phyloP scores from a whole-genome alignment of 2,113 vertebrate genomes.

The Potamarius usumacintae region DNA sequence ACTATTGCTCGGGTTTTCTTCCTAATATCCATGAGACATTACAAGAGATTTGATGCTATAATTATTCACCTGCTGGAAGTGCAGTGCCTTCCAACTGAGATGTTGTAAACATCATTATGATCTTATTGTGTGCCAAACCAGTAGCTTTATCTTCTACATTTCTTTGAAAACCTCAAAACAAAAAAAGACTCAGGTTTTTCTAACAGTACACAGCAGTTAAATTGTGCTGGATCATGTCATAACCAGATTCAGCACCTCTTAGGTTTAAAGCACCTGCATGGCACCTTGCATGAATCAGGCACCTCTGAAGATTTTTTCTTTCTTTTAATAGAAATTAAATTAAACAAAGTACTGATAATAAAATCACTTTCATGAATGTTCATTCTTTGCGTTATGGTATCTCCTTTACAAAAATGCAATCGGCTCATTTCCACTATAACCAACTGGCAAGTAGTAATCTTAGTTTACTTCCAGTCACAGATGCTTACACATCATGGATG shows the following conservation, averaged over 20 bases:
- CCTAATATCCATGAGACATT: not conserved
- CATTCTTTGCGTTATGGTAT: too few species aligned
- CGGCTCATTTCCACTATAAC: not conserved
- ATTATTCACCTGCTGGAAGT: slow-evolving; percentile 27
- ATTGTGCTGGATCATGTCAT: not conserved
- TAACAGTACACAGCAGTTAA: not conserved
- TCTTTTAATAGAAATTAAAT: not conserved
- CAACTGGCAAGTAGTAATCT: not conserved
- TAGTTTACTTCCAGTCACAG: not conserved
- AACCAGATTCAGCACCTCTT: not conserved
- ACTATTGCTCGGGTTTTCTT: not conserved
- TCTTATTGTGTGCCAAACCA: slow-evolving; percentile 3
- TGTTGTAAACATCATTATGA: slow-evolving; percentile 21
- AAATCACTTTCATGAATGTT: not conserved
- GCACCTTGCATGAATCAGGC: not conserved
- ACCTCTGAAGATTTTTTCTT: not conserved
- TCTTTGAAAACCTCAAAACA: slow-evolving; percentile 4
- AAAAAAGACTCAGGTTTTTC: not conserved
- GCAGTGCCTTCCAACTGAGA: slow-evolving; percentile 22
- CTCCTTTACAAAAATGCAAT: not conserved
- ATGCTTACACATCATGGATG: not conserved
- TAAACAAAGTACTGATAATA: not conserved
- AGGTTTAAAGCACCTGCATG: not conserved
- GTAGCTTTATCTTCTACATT: not conserved
- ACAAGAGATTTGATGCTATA: slow-evolving; percentile 17